Conservation (phyloP, 2,113 vertebrate genomes). For the Poicephalus meyeri region DNA sequence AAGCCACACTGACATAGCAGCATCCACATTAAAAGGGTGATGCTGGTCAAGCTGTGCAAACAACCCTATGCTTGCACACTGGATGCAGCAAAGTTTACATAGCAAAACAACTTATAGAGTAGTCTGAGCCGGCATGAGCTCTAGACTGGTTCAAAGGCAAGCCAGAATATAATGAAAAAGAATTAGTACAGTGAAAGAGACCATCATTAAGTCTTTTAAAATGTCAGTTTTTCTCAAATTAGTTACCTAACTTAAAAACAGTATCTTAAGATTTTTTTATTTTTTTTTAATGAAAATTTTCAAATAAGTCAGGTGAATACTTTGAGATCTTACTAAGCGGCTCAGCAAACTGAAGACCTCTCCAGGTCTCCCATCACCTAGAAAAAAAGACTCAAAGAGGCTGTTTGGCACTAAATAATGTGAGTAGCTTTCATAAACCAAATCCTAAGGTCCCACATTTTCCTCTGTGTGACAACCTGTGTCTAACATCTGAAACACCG, state of each 20-base stretch:
- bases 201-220: neutral
- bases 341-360: neutral
- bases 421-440: neutral
- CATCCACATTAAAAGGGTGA: rapidly evolving
- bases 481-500: neutral
- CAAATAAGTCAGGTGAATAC: neutral
- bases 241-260: neutral
- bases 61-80: neutral
- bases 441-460: neutral
- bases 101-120: no score
- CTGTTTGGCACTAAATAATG: neutral
- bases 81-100: neutral
- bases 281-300: neutral
- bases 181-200: neutral
- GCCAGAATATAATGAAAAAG: neutral
- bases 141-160: neutral
- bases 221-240: neutral
- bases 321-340: neutral
- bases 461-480: neutral
- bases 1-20: neutral
- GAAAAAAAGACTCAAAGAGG: neutral
- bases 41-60: neutral
- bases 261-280: neutral
- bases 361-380: neutral
- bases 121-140: neutral